A percentile compares a stretch with the other conserved stretches of the same genome.
phyloP scores from a whole-genome alignment of 2,797 vertebrate genomes.

The Telmatherina bonti region DNA sequence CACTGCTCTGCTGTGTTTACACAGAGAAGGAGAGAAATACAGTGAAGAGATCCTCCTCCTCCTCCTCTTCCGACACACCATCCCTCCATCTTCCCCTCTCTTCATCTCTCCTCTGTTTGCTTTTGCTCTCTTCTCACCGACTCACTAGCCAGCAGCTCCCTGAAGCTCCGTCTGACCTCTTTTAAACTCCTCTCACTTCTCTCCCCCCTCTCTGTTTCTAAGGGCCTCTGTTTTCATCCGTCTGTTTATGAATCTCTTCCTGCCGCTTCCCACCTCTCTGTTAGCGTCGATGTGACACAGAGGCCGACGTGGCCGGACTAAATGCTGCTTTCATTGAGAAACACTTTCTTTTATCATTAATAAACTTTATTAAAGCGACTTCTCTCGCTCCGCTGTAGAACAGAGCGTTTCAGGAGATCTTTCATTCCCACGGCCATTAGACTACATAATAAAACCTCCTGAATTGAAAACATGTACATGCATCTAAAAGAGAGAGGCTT shows the following conservation, averaged over 20 bases:
- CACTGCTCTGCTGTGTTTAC: constrained; percentile 59
- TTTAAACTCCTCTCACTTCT: constrained; percentile 30
- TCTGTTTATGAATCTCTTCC: constrained; percentile 26
- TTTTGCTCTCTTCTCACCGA: constrained; percentile 58
- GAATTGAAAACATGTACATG: no score
- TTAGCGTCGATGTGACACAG: background rate
- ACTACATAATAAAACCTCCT: no score
- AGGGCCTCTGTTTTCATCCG: constrained; percentile 20
- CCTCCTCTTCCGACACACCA: constrained; percentile 38
- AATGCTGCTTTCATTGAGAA: background rate
- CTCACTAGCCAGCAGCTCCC: constrained; percentile 45
- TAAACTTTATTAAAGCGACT: no score
- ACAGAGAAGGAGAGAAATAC: constrained; percentile 33
- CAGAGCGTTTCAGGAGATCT: no score
- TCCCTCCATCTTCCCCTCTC: constrained; percentile 33
- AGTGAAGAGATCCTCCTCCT: constrained; percentile 34
- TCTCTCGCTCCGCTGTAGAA: no score
- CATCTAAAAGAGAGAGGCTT: no score
- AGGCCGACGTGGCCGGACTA: background rate
- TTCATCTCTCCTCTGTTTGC: constrained; percentile 42
- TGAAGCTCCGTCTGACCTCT: constrained; percentile 53
- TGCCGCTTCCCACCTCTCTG: constrained; percentile 18
- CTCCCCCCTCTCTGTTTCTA: background rate
- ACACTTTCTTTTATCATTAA: background rate
- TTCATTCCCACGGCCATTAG: no score